phyloP scores from a whole-genome alignment of 2,113 vertebrate genomes.

The Propithecus coquereli region DNA sequence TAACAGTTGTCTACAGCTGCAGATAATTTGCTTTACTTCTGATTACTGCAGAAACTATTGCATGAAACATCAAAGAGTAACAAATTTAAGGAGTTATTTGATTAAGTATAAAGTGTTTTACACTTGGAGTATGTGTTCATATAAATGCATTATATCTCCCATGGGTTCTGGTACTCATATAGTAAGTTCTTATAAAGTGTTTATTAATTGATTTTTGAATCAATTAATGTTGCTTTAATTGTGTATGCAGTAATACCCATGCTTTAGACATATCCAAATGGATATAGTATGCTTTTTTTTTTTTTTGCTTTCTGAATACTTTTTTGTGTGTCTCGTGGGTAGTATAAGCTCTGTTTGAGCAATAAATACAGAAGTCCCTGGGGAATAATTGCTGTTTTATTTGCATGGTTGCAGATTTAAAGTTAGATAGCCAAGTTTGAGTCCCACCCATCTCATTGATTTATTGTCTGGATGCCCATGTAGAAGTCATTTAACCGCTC shows the following conservation, averaged over 20 bases:
- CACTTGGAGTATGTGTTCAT: not conserved
- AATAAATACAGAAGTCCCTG: not conserved
- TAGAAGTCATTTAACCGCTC: not conserved
- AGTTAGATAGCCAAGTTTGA: not conserved
- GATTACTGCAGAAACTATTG: not conserved
- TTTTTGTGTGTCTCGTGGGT: not conserved
- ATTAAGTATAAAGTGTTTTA: conserved; percentile 19
- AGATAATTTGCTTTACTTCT: conserved; percentile 29
- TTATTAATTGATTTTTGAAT: not conserved
- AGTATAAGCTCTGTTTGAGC: not conserved
- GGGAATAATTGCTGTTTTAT: not conserved
- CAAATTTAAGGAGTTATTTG: conserved; percentile 32
- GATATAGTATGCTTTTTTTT: not conserved
- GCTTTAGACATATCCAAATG: not conserved
- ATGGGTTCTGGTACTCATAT: not conserved
- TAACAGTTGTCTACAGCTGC: not conserved
- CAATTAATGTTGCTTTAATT: not conserved
- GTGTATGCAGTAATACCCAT: not conserved
- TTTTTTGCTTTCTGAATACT: not conserved
- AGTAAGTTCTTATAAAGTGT: not conserved
- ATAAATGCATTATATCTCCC: not conserved
- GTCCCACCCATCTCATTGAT: not conserved
- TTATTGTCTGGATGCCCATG: not conserved
- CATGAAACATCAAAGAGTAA: conserved; percentile 3
- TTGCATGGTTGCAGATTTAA: not conserved